Evolutionary conservation across 1,140 invertebrate species (phyloP).

Genomic region (Scaptomyza montana): DNA sequence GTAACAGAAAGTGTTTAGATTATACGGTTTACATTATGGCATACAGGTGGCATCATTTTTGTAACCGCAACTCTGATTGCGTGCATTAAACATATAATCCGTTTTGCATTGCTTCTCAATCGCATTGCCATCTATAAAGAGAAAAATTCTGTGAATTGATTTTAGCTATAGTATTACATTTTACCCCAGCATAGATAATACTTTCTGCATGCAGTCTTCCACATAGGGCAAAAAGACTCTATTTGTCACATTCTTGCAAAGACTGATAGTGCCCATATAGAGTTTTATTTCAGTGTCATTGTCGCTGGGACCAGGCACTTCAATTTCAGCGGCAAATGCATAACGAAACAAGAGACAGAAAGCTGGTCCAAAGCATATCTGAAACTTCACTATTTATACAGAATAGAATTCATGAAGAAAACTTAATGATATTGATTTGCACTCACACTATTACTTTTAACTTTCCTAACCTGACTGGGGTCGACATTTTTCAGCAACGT

Average conservation of each 20-base stretch:
- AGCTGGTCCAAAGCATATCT: not conserved
- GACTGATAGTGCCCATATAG: constrained; percentile 42
- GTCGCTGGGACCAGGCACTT: too few species aligned
- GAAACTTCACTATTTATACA: constrained; percentile 12
- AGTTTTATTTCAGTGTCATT: too few species aligned
- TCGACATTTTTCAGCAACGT: not conserved
- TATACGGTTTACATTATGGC: constrained; percentile 28
- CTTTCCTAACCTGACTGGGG: constrained; percentile 22
- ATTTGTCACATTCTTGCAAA: constrained; percentile 54
- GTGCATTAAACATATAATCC: constrained; percentile 50
- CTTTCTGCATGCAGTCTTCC: constrained; percentile 58
- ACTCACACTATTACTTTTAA: too few species aligned
- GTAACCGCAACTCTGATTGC: constrained; percentile 52
- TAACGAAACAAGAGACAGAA: not conserved
- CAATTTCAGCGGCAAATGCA: not conserved
- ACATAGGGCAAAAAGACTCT: constrained; percentile 65
- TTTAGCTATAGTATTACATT: not conserved
- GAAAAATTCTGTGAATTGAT: too few species aligned
- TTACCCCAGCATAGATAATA: constrained; percentile 64
- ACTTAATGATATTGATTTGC: not conserved
- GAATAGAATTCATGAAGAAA: not conserved
- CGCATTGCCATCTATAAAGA: constrained; percentile 44
- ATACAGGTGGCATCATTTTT: constrained; percentile 20
- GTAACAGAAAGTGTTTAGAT: constrained; percentile 60
- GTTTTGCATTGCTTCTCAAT: constrained; percentile 44